Percentiles rank a stretch among this genome's conserved stretches.
These are phyloP conservation scores for Artemia sinica DNA, from an alignment of 2,888 invertebrate genomes.

Conservation along the genomic window DNA sequence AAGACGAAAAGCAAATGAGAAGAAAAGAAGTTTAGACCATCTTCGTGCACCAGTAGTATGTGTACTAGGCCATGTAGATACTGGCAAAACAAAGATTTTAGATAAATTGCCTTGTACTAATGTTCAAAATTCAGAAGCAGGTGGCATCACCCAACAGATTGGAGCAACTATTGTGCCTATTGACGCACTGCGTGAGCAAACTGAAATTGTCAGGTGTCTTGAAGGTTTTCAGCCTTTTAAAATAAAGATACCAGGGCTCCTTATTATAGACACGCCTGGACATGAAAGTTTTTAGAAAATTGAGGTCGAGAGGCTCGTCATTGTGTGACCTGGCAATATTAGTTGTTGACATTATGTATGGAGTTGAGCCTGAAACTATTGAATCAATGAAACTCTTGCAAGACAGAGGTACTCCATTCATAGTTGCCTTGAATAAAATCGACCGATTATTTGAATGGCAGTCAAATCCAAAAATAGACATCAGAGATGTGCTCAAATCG, in stretches of 20 bases:
- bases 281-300: constrained; percentile 97
- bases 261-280: constrained; percentile 98
- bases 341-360: constrained; percentile 99
- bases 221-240: constrained; percentile 40
- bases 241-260: constrained; percentile 75
- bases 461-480: constrained; percentile 60
- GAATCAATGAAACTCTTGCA: constrained; percentile 94
- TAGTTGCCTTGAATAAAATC: constrained; percentile 95
- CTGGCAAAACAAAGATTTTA: constrained; percentile 87
- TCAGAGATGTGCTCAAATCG: constrained; percentile 69
- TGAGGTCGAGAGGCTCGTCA: constrained; percentile 88
- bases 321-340: constrained; percentile 97
- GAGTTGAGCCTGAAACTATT: constrained; percentile 92
- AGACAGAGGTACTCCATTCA: constrained; percentile 81
- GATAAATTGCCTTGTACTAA: constrained; percentile 81
- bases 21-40: constrained; percentile 44
- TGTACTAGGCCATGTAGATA: constrained; percentile 97
- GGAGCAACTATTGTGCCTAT: constrained; percentile 98
- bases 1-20: constrained; percentile 49
- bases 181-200: constrained; percentile 83
- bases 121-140: constrained; percentile 89
- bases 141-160: constrained; percentile 98
- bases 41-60: constrained; percentile 92
- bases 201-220: constrained; percentile 49
- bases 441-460: constrained; percentile 92